Conservation (phyloP, 2,113 vertebrate species). For the Guaruba guarouba region DNA sequence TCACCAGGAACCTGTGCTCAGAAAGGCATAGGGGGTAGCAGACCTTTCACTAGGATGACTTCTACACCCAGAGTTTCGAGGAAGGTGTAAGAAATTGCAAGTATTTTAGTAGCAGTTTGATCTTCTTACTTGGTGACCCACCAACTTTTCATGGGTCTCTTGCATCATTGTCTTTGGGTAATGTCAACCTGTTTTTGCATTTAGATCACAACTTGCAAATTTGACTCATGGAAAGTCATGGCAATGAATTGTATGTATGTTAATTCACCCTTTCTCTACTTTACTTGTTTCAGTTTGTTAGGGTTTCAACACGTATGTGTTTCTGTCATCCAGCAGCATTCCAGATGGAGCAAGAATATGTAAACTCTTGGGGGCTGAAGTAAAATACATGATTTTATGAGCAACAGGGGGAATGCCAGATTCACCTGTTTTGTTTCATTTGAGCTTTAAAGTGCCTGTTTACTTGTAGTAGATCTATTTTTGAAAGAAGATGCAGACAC, state of each 20-base stretch:
- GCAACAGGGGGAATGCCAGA: neutral
- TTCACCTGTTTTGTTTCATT: constrained; percentile 14
- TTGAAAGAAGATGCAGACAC: constrained; percentile 8
- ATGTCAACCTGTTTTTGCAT: neutral
- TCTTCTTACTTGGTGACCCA: neutral
- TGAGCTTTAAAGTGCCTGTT: neutral
- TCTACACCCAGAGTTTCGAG: neutral
- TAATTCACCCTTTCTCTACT: neutral
- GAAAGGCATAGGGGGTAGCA: fast-evolving
- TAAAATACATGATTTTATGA: neutral
- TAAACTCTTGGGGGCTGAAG: neutral
- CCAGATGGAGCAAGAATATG: neutral
- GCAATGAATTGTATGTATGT: neutral
- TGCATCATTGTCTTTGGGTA: neutral
- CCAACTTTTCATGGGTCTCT: neutral
- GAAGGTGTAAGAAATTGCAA: neutral
- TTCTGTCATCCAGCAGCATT: neutral
- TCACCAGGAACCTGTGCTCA: neutral
- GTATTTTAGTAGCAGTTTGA: neutral
- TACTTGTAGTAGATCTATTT: neutral
- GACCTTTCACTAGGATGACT: neutral
- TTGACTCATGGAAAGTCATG: neutral
- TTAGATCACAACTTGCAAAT: neutral
- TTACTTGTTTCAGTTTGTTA: neutral
- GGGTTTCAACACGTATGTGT: neutral